Percentiles rank a stretch among this genome's conserved stretches.
These are phyloP conservation scores for Hemaris fuciformis DNA, from an alignment of 2,888 invertebrate species.

Conservation along the genomic window DNA sequence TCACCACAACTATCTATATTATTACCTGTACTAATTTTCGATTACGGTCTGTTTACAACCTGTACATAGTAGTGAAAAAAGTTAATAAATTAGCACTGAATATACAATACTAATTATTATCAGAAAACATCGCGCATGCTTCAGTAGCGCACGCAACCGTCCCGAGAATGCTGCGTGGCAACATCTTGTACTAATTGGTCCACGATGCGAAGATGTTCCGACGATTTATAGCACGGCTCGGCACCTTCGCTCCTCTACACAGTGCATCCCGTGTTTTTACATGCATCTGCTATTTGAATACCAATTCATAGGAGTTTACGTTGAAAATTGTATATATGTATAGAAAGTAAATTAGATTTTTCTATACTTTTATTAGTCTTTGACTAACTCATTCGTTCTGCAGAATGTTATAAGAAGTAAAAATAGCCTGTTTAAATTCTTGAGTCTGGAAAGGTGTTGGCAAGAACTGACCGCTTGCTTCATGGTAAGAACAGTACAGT, in stretches of 20 bases:
- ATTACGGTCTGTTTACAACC: no score
- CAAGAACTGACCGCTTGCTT: no score
- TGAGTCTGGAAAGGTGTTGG: no score
- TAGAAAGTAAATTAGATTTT: no score
- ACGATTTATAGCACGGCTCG: constrained; percentile 68
- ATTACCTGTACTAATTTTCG: no score
- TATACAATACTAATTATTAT: not conserved
- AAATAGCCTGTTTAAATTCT: no score
- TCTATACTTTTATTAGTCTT: no score
- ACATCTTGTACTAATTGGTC: constrained; percentile 81
- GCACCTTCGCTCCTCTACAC: constrained; percentile 42
- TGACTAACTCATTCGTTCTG: no score
- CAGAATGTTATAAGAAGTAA: no score
- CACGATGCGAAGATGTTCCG: constrained; percentile 72
- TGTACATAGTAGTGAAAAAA: no score
- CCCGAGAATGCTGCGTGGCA: constrained; percentile 57
- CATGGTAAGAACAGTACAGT: no score
- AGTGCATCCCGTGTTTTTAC: constrained; percentile 3
- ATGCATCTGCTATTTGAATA: not conserved
- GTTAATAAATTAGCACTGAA: not conserved
- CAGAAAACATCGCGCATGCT: constrained; percentile 8
- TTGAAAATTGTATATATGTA: not conserved
- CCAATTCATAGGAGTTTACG: not conserved
- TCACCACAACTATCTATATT: no score
- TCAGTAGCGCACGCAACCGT: constrained; percentile 28